Base-by-base conservation (phyloP, 1,140 invertebrate species). In the Drosophila littoralis region DNA sequence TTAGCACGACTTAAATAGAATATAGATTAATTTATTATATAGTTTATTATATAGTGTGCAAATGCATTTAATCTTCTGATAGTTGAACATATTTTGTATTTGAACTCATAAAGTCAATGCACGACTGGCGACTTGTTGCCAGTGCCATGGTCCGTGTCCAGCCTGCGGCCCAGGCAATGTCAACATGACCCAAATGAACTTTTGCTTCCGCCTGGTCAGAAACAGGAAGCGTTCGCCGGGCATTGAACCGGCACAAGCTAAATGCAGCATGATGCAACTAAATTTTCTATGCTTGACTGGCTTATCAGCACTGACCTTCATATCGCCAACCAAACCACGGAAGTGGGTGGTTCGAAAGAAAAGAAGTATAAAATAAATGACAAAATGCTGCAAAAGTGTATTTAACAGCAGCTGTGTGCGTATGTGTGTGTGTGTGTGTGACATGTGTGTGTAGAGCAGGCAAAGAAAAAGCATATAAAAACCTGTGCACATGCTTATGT, bases 251-350 rank as follows among this genome's bases (percentile, higher is more conserved):
- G 35, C 22, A n/a, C 15, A 15, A 15, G 43, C 36, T 45, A 45
- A 48, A 48, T 75, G 59, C 72, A 54, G 28, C 58, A 42, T 28
- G 60, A 7, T 58, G 45, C 57, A 68, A 42, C 50, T 36, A 55
- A 63, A 61, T 63, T 52, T 72, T 51, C 17, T 61, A 66, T 67
- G 57, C 63, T 75, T 63, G 58, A 59, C 73, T 73, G 54, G 75
- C 80, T 84, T 88, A 88, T 88, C 84, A 75, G 80, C 67, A 89
- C 83, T 79, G 84, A 89, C 84, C 84, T 88, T 89, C 75, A 57
- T 81, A 72, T 57, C 46, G 33, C n/a, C 36, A 46, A 58, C 48
- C 65, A 65, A 32, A 63, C 60, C 68, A 75, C 69, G 70, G 66
- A 74, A 78, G 63, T 54, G 46, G 36, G 17, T 40, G 28, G 32